Base-by-base conservation (phyloP, 2,113 vertebrate genomes). In the Lophura nycthemera region DNA sequence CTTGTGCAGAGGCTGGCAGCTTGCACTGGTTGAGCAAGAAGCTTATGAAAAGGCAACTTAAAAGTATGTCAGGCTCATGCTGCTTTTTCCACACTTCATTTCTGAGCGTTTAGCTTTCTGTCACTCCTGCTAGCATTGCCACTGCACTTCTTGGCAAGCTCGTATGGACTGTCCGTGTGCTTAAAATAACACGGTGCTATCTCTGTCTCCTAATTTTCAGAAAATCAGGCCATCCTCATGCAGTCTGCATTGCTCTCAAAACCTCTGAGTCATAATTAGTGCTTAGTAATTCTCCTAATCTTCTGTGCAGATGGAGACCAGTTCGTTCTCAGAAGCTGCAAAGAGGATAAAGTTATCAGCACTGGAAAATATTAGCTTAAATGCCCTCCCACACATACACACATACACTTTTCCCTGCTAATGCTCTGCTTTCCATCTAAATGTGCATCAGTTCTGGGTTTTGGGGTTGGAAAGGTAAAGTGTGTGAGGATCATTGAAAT, bases 341-440 rank as follows among this genome's bases (percentile, higher is more conserved):
- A 96, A 97, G 96, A 96, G 92, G 96, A 96, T 97, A 93, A 97
- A 93, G 79, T 79, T 95, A 83, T 86, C 79, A 88, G 95, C 10
- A 6, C 63, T 91, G 82, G 92, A 80, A 96, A 96, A 96, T 96
- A 96, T 96, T 94, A 93, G 96, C 95, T 95, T 93, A 94, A 96
- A 91, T 74, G 43, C 60, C 81, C 60, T 91, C 88, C 90, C 88
- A 57, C 89, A 81, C 61, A 76, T 82, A 92, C 52, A 57, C 70
- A 67, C 48, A 47, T 36, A 64, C 38, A 29, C 76, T 90, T 86
- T 61, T 93, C 50, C 61, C 19, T 20, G 19, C 60, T 77, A 38
- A 60, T 86, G 82, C 54, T 45, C 80, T 73, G 43, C 34, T 72
- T 32, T 60, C 87, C 54, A 40, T 86, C 82, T 73, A 83, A 88